A percentile compares a stretch with the other conserved stretches of the same genome.
phyloP scores from a whole-genome alignment of 2,888 invertebrate species.

The Heliconius cydno region DNA sequence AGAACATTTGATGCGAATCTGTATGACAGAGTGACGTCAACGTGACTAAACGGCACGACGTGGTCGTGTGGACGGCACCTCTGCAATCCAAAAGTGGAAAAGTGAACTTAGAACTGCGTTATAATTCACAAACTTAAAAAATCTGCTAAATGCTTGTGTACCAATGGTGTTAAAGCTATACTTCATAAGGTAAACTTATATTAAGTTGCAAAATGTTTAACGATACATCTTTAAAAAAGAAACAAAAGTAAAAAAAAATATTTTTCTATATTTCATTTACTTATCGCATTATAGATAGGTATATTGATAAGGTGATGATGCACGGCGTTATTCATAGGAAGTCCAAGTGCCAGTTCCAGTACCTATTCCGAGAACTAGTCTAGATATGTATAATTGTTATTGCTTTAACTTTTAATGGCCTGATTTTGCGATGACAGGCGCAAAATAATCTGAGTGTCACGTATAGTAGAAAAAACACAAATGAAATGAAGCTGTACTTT shows the following conservation, averaged over 20 bases:
- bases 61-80: slow-evolving; percentile 43
- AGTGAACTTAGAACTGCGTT: slow-evolving; percentile 38
- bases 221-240: not conserved
- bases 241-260: not conserved
- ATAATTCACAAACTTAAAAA: slow-evolving; percentile 19
- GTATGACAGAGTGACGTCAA: slow-evolving; percentile 47
- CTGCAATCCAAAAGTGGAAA: slow-evolving; percentile 34
- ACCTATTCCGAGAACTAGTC: not conserved
- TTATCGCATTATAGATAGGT: not conserved
- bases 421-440: no score
- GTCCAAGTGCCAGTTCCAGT: not conserved
- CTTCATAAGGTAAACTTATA: no score
- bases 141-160: not conserved
- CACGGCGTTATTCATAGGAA: not conserved
- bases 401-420: not conserved
- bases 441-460: no score
- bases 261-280: no score
- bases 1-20: slow-evolving; percentile 76
- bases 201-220: no score
- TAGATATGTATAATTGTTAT: not conserved
- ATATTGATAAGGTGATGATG: slow-evolving; percentile 7
- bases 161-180: not conserved
- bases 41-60: slow-evolving; percentile 42
- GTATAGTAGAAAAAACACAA: no score
- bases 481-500: no score